Evolutionary conservation across 2,113 vertebrate genomes (phyloP).

Genomic region (Arothron firmamentum): DNA sequence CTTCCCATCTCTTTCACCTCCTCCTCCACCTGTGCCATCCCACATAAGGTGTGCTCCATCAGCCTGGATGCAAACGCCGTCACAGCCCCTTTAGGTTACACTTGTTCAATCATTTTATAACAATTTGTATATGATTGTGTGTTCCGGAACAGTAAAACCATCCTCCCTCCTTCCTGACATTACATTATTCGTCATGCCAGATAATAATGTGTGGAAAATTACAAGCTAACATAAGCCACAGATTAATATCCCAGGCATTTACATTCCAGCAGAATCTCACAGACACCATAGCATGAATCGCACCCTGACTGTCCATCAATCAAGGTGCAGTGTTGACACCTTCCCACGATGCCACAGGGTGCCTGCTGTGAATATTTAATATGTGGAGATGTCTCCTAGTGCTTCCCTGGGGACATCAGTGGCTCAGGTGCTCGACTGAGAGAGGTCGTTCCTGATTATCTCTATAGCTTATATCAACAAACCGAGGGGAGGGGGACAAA

Average conservation of each 20-base stretch:
- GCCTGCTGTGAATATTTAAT: slow-evolving; percentile 55
- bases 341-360: slow-evolving; percentile 49
- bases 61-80: slow-evolving; percentile 19
- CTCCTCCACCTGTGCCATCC: slow-evolving; percentile 26
- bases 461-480: slow-evolving; percentile 32
- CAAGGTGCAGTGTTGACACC: slow-evolving; percentile 33
- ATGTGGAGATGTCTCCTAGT: slow-evolving; percentile 17
- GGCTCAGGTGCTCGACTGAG: slow-evolving; percentile 38
- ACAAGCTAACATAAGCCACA: slow-evolving; percentile 23
- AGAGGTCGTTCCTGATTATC: slow-evolving; percentile 48
- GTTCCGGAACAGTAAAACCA: slow-evolving; percentile 28
- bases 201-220: slow-evolving; percentile 53
- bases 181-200: slow-evolving; percentile 37
- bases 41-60: slow-evolving; percentile 26
- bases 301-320: slow-evolving; percentile 61
- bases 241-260: slow-evolving; percentile 47
- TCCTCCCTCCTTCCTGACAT: slow-evolving; percentile 38
- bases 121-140: slow-evolving; percentile 40
- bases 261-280: slow-evolving; percentile 53
- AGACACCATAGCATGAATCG: slow-evolving; percentile 53
- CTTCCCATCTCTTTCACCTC: slow-evolving; percentile 16
- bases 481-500: background rate
- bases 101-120: slow-evolving; percentile 46
- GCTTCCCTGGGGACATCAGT: slow-evolving; percentile 28
- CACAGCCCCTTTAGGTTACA: slow-evolving; percentile 13